Evolutionary conservation across 2,797 vertebrate species (phyloP), one percentile per base, ranked within the genome.

Genomic region (Xiphorhynchus erythropygius): DNA sequence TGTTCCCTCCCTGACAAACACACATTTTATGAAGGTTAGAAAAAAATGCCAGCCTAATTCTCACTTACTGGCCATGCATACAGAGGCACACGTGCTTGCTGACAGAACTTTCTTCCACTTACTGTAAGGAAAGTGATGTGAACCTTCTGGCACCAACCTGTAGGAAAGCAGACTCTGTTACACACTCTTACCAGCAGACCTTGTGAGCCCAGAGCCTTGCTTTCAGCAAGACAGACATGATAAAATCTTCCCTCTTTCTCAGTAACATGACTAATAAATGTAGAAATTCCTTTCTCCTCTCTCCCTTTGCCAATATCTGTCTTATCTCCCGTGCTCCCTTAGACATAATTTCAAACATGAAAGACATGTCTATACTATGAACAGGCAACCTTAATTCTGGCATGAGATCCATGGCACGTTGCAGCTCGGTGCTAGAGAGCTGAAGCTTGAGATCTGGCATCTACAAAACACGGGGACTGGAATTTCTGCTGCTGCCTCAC

Each of bases 191-290:
- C 57, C 76, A 95, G 90, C 73, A 71, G 46, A 80, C 84, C 76
- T 84, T 75, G 73, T 88, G 73, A 96, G 95, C 68, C 13, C 76
- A 91, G 42, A 87, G 79, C 56, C 39, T 92, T 68, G 91, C 96
- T 96, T 89, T 94, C 94, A 95, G 84, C 95, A 91, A 92, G 84
- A 44, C 80, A 69, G 82, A 46, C 8, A 4, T 0, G 92, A 96
- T 96, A 96, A 97, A 90, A 97, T 96, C 96, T 96, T 85, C 41
- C 84, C 39, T 84, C 84, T 90, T 94, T 92, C 93, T 94, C 94
- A 96, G 75, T 83, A 95, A 93, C 85, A 85, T 93, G 85, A 94
- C 73, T 95, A 96, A 95, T 94, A 95, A 91, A 79, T 65, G 84
- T 82, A 96, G 88, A 93, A 89, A 93, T 92, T 96, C 93, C 87